These are phyloP conservation scores for Polymixis lichenea DNA, from an alignment of 2,888 invertebrate genomes.

Conservation along the genomic window DNA sequence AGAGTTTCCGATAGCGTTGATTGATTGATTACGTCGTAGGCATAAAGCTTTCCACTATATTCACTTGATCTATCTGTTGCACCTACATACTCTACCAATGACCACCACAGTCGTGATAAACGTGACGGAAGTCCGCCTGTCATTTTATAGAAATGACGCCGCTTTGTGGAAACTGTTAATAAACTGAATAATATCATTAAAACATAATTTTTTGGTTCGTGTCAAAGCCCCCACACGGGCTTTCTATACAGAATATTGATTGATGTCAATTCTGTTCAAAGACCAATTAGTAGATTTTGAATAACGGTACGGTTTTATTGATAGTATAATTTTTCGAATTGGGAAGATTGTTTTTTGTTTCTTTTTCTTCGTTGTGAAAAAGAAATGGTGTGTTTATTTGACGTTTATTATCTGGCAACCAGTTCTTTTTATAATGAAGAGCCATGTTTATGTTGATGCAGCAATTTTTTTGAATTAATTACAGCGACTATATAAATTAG, in stretches of 20 bases:
- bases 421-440: conserved; percentile 16
- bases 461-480: background rate
- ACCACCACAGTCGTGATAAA: conserved; percentile 81
- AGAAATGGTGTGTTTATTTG: conserved; percentile 21
- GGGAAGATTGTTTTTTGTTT: background rate
- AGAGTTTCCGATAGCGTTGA: too few relatives aligned
- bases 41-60: background rate
- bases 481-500: background rate
- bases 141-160: conserved; percentile 76
- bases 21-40: background rate
- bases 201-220: conserved; percentile 54
- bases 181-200: conserved; percentile 65
- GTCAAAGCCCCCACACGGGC: conserved; percentile 50
- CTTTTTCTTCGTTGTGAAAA: background rate
- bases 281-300: conserved; percentile 52
- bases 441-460: conserved; percentile 20
- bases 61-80: conserved; percentile 44
- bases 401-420: conserved; percentile 36
- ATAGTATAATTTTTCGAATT: conserved; percentile 18
- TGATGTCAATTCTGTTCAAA: conserved; percentile 45
- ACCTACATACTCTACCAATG: conserved; percentile 62
- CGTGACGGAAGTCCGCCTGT: conserved; percentile 81
- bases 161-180: conserved; percentile 76
- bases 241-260: conserved; percentile 28
- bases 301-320: conserved; percentile 45